Base-by-base conservation (phyloP, 2,797 vertebrate genomes). In the Cottoperca gobio region DNA sequence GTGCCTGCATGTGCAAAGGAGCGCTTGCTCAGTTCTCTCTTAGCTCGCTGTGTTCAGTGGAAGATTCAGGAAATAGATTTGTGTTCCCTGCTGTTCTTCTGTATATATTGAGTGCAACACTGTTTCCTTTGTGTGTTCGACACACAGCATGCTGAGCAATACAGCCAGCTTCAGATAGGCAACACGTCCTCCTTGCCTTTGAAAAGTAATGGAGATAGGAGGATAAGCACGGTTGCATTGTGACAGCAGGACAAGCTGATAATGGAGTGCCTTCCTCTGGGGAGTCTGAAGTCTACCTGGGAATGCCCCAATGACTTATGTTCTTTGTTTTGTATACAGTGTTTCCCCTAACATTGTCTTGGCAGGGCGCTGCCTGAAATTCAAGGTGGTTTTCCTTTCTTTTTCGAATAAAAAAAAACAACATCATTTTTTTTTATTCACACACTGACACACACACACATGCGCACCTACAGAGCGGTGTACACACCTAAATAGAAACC, bases 201-300 rank as follows among this genome's bases (percentile, higher is more conserved):
- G n/a, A n/a, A n/a, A 76, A 13, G 5, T 39, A 19, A 52, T 52
- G 19, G 6, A 57, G 66, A 52, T 4, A 12, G 37, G 8, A 75
- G 46, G 39, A 55, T 81, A 59, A 77, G 17, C 35, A 23, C 10
- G 74, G 74, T 57, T 75, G 31, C 3, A 1, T 80, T 82, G 48
- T 78, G 8, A 60, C 92, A 99, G 97, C 96, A 11, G 97, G 97
- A 55, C 95, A 95, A 98, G 90, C 94, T 99, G 2, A 97, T 99
- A 82, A 99, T 99, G 98, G 98, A 99, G 78, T 99, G 96, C 63
- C 94, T 99, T 46, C 97, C 98, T 0, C 89, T 96, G 59, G 97
- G 97, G 45, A 98, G 97, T 89, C 95, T 99, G 71, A 94, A 4
- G 96, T 98, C 4, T 98, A 96, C 86, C 88, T 95, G 2, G 86